A percentile compares a stretch with the other conserved stretches of the same genome.
phyloP scores from a whole-genome alignment of 2,797 vertebrate genomes.

The Myripristis murdjan region DNA sequence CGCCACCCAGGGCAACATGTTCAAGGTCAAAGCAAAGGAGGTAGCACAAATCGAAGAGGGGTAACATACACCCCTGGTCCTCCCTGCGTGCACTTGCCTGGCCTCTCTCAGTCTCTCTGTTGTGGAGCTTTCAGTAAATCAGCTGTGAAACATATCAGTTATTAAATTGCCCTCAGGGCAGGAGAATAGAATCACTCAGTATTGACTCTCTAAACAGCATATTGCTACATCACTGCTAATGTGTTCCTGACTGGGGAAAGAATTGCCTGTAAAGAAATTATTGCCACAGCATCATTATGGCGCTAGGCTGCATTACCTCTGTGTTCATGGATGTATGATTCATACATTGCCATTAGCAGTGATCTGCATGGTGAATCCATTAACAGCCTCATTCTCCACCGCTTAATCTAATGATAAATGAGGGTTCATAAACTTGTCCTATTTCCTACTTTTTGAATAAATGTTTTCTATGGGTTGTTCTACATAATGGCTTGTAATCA shows the following conservation, averaged over 20 bases:
- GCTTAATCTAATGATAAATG: conserved; percentile 59
- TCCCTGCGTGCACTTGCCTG: not conserved
- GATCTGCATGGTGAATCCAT: conserved; percentile 56
- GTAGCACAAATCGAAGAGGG: not conserved
- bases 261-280: conserved; percentile 42
- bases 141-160: conserved; percentile 46
- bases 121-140: conserved; percentile 41
- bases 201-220: conserved; percentile 52
- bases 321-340: conserved; percentile 54
- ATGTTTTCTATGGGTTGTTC: conserved; percentile 28
- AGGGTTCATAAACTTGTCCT: conserved; percentile 17
- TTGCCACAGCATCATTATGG: conserved; percentile 37
- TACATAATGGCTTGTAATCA: conserved; percentile 55
- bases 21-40: conserved; percentile 33
- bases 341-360: conserved; percentile 56
- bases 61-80: not conserved
- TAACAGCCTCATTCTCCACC: conserved; percentile 47
- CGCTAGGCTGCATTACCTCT: conserved; percentile 36
- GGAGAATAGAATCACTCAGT: conserved; percentile 36
- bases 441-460: conserved; percentile 37
- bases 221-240: conserved; percentile 42
- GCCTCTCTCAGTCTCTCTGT: conserved; percentile 19
- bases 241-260: conserved; percentile 36
- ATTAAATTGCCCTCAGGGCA: conserved; percentile 49
- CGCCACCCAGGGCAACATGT: conserved; percentile 19